A percentile compares a stretch with the other conserved stretches of the same genome.
Conservation (phyloP, 2,888 invertebrate species). For the Drosophila subquinaria region DNA sequence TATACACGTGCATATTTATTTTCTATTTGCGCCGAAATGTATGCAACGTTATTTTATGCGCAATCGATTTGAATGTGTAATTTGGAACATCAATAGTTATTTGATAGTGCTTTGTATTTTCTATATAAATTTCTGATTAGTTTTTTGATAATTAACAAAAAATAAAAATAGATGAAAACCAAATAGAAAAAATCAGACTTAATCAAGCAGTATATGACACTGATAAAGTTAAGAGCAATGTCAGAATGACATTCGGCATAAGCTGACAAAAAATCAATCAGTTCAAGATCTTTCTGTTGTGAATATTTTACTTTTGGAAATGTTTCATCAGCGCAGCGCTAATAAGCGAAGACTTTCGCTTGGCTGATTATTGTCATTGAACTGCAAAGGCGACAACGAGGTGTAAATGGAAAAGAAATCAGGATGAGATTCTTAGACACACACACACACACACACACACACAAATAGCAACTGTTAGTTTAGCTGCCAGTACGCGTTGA, state of each 20-base stretch:
- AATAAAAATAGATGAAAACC: not conserved
- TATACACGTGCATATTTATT: slow-evolving; percentile 3
- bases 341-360: slow-evolving; percentile 69
- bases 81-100: not conserved
- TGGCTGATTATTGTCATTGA: slow-evolving; percentile 74
- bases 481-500: slow-evolving; percentile 50
- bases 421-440: slow-evolving; percentile 21
- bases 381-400: slow-evolving; percentile 55
- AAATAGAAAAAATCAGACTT: too few relatives aligned
- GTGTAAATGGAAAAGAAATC: slow-evolving; percentile 62
- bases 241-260: slow-evolving; percentile 4
- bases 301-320: slow-evolving; percentile 24
- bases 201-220: not conserved
- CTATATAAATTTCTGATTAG: not conserved
- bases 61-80: slow-evolving; percentile 2
- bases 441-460: not conserved
- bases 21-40: not conserved
- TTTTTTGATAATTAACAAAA: not conserved
- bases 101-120: not conserved
- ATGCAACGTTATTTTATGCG: slow-evolving; percentile 5
- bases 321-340: slow-evolving; percentile 50
- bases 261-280: slow-evolving; percentile 19
- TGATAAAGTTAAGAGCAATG: not conserved
- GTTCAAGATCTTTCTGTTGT: slow-evolving; percentile 10
- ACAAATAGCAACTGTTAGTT: slow-evolving; percentile 61